These are phyloP conservation scores for Andrena cerasifolii DNA, from an alignment of 1,140 invertebrate species.

Conservation along the genomic window DNA sequence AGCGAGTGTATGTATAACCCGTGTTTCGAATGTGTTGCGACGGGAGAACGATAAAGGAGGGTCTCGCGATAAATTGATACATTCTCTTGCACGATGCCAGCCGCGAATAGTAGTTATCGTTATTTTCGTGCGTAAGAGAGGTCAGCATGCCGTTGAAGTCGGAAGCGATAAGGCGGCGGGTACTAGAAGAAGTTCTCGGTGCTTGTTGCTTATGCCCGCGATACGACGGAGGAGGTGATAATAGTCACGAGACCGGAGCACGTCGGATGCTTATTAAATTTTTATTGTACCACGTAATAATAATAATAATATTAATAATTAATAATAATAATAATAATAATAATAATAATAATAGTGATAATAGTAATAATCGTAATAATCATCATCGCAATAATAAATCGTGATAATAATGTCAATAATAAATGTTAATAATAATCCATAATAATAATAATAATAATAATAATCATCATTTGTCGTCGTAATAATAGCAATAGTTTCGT, in stretches of 20 bases:
- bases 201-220: too few relatives aligned
- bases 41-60: slow-evolving; percentile 2
- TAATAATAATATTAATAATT: slow-evolving; percentile 77
- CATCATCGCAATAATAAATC: slow-evolving; percentile 68
- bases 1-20: too few relatives aligned
- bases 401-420: slow-evolving; percentile 69
- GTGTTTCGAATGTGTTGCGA: not conserved
- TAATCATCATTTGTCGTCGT: slow-evolving; percentile 68
- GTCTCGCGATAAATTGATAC: slow-evolving; percentile 31
- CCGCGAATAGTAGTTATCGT: slow-evolving; percentile 27
- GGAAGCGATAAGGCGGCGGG: slow-evolving; percentile 42
- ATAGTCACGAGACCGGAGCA: slow-evolving; percentile 60
- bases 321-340: slow-evolving; percentile 73
- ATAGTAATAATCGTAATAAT: slow-evolving; percentile 62
- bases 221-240: not conserved
- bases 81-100: slow-evolving; percentile 8
- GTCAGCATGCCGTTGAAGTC: slow-evolving; percentile 55
- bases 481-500: slow-evolving; percentile 71
- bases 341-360: slow-evolving; percentile 64
- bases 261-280: slow-evolving; percentile 78
- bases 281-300: slow-evolving; percentile 82
- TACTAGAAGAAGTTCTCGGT: not conserved
- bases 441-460: slow-evolving; percentile 68
- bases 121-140: slow-evolving; percentile 57
- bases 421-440: slow-evolving; percentile 74